Evolutionary conservation across 2,888 invertebrate species (phyloP), one percentile per base, ranked within the genome.

Genomic region (Acrocera orbiculus): DNA sequence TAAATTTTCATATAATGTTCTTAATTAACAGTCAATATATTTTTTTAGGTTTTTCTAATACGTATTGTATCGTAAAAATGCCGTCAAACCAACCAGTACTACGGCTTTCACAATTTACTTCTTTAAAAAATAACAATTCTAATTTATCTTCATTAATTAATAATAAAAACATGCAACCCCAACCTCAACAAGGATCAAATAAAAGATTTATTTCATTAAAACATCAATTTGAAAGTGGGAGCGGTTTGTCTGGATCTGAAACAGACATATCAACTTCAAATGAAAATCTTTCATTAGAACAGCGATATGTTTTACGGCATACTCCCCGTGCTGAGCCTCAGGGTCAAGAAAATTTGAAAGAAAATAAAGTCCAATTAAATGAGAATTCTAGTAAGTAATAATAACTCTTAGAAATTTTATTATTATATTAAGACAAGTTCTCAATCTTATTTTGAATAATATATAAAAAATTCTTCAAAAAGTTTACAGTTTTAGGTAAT

Each of bases 201-300:
- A 19, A 28, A 30, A 10, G 32, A 28, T 26, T 25, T 27, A 23
- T 37, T 38, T 23, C 41, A 30, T 34, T 36, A 26, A 33, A 34
- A 33, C 35, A 35, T 30, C 38, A 39, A 30, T 36, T 28, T 20
- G 36, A 36, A 27, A 35, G 36, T 20, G 29, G 33, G 11, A 42
- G 35, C 27, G 56, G 46, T 36, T 53, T 81, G 45, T 81, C 85
- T 46, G 85, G 85, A 23, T 85, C 85, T 54, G 87, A 87, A 61
- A 82, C 86, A 5, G 86, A 87, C 65, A 76, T 85, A 37, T 86
- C 85, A 10, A 86, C 86, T 29, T 87, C 86, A 11, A 85, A 79
- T 46, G 87, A 89, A 60, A 89, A 87, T 61, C 62, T 90, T 42
- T 83, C 82, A 22, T 70, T 79, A 48, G 83, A 85, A 58, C 83